These are phyloP conservation scores for Amiota minor DNA, from an alignment of 2,888 invertebrate genomes.

Conservation along the genomic window DNA sequence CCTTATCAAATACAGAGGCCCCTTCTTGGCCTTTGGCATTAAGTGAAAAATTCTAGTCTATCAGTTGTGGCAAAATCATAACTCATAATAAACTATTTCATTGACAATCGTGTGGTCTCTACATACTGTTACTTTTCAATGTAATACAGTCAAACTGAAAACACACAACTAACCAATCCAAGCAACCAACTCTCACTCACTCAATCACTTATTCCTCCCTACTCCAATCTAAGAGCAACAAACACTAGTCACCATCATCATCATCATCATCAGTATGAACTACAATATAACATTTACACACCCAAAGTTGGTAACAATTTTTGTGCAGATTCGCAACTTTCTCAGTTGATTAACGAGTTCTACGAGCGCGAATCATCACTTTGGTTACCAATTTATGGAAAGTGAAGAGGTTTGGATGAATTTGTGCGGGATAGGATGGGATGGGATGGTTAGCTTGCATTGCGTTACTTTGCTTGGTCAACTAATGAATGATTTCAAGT, in stretches of 20 bases:
- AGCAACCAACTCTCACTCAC: not conserved
- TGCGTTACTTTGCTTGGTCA: constrained; percentile 15
- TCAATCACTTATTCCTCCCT: too few species aligned
- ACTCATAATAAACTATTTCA: not conserved
- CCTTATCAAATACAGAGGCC: too few species aligned
- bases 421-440: too few species aligned
- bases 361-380: constrained; percentile 41
- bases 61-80: constrained; percentile 12
- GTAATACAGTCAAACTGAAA: too few species aligned
- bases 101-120: constrained; percentile 26
- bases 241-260: not conserved
- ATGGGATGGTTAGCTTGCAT: not conserved
- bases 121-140: too few species aligned
- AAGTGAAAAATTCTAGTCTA: too few species aligned
- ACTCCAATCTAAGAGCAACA: too few species aligned
- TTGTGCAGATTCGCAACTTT: constrained; percentile 65
- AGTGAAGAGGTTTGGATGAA: too few species aligned
- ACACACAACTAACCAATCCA: not conserved
- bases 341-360: constrained; percentile 69
- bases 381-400: constrained; percentile 4
- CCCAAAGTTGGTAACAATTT: constrained; percentile 7
- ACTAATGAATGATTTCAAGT: constrained; percentile 41
- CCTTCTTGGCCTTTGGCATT: too few species aligned
- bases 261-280: not conserved
- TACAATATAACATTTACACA: not conserved